Evolutionary conservation across 2,113 vertebrate species (phyloP), one percentile per base, ranked within the genome.

Genomic region (Sander lucioperca): DNA sequence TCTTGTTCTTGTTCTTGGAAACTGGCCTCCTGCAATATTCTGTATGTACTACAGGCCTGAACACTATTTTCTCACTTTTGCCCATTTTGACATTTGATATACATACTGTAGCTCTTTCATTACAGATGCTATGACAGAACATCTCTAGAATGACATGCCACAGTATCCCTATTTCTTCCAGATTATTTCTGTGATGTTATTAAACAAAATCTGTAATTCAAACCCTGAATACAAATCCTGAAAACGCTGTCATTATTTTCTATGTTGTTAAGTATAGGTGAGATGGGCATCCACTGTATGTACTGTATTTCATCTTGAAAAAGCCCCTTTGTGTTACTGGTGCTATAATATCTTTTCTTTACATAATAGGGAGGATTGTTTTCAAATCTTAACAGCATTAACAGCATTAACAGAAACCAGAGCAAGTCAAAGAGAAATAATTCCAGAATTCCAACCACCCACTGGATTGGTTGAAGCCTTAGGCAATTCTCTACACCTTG

Each of bases 401-500:
- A 43, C 39, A 39, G 39, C 65, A 77, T 59, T 45, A 51, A 71
- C 39, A 70, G 10, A 43, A 43, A 43, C 2, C 39, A 43, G 39
- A 3, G 39, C 59, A 70, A 79, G 23, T 61, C 66, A 65, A 64
- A 65, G 51, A 79, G 67, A 82, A 85, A 78, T 62, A 25, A 82
- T 53, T 79, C 57, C 57, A 74, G 43, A 73, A 66, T 77, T 80
- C 66, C 25, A 80, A 69, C 74, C 82, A 73, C 74, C 72, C 66
- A 64, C 74, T 82, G 77, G 50, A 65, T 86, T 65, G 80, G 66
- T 65, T 67, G 54, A 79, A 69, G 82, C 83, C 45, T 4, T 23
- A 82, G 85, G 84, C 74, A 62, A 74, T 84, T 74, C 75, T 85
- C 51, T 78, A 36, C 65, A 79, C 82, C 74, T 76, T 57, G 59